A percentile compares a stretch with the other conserved stretches of the same genome.
Evolutionary conservation across 2,113 vertebrate species (phyloP).

Genomic region (Callaeas wilsoni): DNA sequence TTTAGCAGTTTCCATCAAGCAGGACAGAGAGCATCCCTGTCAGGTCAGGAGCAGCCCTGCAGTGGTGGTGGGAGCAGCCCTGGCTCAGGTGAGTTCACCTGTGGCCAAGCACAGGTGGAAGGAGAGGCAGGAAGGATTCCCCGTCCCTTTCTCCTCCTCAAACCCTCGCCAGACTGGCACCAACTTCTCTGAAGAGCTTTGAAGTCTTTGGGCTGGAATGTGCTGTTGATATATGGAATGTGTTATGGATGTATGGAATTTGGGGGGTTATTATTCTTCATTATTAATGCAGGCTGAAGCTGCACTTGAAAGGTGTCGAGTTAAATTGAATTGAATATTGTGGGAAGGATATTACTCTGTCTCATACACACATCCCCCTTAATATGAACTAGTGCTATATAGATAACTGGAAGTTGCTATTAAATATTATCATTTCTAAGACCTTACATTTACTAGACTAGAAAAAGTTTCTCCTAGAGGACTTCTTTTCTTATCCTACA

Average conservation of each 20-base stretch:
- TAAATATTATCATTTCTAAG: background rate
- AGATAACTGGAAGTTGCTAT: background rate
- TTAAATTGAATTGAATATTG: background rate
- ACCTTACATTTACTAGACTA: background rate
- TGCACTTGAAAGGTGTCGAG: background rate
- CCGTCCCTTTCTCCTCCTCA: background rate
- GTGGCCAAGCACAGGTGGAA: background rate
- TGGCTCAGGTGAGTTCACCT: background rate
- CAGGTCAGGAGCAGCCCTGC: background rate
- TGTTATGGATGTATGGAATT: background rate
- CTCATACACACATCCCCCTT: accelerated
- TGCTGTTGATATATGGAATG: background rate
- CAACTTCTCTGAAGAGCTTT: background rate
- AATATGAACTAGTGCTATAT: background rate
- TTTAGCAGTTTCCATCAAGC: background rate
- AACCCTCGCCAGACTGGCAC: background rate
- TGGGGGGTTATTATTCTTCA: background rate
- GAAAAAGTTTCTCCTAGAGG: background rate
- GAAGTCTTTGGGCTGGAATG: background rate
- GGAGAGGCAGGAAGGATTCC: background rate
- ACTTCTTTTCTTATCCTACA: background rate
- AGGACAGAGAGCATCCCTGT: background rate
- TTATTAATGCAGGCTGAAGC: background rate
- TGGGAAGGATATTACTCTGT: background rate
- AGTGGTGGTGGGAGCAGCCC: background rate